phyloP scores from a whole-genome alignment of 2,797 vertebrate species.

The Phataginus tetradactyla region DNA sequence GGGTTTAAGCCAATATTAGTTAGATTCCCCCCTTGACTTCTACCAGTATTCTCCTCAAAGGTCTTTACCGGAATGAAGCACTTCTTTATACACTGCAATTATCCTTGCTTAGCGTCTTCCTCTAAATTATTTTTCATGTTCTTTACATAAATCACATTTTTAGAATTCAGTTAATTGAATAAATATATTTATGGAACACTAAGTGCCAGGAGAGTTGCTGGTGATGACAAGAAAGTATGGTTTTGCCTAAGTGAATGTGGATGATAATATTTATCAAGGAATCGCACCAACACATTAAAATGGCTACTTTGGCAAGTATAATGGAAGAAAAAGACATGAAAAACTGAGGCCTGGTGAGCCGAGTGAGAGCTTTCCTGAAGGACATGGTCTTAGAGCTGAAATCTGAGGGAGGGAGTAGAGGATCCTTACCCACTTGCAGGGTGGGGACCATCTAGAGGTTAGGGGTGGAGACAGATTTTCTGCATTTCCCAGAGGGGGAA shows the following conservation, averaged over 20 bases:
- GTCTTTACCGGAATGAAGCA: not conserved
- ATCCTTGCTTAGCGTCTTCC: not conserved
- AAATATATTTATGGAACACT: not conserved
- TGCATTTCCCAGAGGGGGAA: not conserved
- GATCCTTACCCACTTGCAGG: not conserved
- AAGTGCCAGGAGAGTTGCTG: not conserved
- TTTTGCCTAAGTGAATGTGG: not conserved
- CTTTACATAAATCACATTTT: not conserved
- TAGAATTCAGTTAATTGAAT: slow-evolving; percentile 24
- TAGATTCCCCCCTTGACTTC: slow-evolving; percentile 45
- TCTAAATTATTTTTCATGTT: slow-evolving; percentile 19
- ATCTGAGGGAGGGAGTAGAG: not conserved
- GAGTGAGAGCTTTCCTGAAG: not conserved
- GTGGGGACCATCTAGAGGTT: too few relatives aligned
- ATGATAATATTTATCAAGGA: not conserved
- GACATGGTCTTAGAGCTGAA: not conserved
- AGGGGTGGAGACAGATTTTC: not conserved
- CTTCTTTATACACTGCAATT: not conserved
- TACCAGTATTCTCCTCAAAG: not conserved
- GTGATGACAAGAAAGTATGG: not conserved
- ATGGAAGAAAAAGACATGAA: not conserved
- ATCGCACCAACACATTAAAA: not conserved
- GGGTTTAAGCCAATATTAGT: not conserved
- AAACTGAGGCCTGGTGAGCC: not conserved
- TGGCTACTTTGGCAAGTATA: not conserved